Evolutionary conservation across 2,113 vertebrate species (phyloP).

Genomic region (Hoplias malabaricus): DNA sequence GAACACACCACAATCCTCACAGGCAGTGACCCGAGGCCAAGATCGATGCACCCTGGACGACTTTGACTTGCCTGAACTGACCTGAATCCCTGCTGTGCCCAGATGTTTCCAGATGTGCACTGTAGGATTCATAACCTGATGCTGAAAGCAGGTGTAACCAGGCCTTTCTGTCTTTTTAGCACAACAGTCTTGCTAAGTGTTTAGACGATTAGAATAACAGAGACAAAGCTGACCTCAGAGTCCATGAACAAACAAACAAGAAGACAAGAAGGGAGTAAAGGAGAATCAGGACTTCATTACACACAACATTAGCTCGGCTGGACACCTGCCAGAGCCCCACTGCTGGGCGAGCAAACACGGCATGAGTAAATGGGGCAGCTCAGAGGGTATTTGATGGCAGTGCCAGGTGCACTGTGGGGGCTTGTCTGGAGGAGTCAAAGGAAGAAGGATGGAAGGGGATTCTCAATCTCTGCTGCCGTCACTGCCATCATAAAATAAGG

Average conservation of each 20-base stretch:
- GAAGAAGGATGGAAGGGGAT: background rate
- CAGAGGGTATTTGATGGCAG: background rate
- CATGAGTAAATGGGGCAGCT: background rate
- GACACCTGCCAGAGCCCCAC: background rate
- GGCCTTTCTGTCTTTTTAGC: no score
- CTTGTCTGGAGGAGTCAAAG: background rate
- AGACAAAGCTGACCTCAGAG: background rate
- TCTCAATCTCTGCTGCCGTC: background rate
- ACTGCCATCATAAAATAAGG: background rate
- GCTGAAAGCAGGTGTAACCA: no score
- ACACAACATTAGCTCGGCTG: background rate
- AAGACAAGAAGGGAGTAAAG: background rate
- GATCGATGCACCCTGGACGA: no score
- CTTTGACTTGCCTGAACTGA: no score
- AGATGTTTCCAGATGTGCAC: no score
- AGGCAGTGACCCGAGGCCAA: no score
- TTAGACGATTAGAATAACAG: background rate
- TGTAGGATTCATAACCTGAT: no score
- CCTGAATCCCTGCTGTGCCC: no score
- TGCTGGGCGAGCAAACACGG: background rate
- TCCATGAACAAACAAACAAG: background rate
- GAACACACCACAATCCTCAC: no score
- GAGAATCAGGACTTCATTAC: background rate
- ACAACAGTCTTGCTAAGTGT: background rate
- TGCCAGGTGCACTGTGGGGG: background rate